Evolutionary conservation across 2,113 vertebrate species (phyloP).

Genomic region (Chloroceryle aenea): DNA sequence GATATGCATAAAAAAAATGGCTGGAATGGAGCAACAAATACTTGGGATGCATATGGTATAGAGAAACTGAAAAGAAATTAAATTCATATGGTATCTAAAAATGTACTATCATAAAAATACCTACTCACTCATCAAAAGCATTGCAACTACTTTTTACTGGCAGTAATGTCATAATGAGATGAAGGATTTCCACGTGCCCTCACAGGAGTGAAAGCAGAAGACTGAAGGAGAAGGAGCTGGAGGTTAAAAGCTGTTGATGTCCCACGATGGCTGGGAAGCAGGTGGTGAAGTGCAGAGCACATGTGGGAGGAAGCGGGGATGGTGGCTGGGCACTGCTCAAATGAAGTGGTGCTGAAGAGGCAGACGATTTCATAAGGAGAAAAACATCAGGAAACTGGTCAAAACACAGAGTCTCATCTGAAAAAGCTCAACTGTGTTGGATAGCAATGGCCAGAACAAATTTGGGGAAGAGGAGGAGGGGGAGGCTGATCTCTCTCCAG

Average conservation of each 20-base stretch:
- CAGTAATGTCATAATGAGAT: background rate
- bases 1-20: background rate
- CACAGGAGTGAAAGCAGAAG: background rate
- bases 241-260: slow-evolving; percentile 11
- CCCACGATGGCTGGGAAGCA: background rate
- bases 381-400: slow-evolving; percentile 52
- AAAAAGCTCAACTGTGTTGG: slow-evolving; percentile 50
- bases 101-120: background rate
- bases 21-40: background rate
- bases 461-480: slow-evolving; percentile 45
- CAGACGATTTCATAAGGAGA: slow-evolving; percentile 28
- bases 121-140: background rate
- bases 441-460: slow-evolving; percentile 67
- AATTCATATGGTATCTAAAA: background rate
- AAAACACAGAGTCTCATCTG: slow-evolving; percentile 38
- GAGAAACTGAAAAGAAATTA: background rate
- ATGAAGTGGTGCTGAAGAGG: slow-evolving; percentile 64
- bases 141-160: background rate
- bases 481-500: slow-evolving; percentile 78
- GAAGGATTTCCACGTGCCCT: background rate
- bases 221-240: background rate
- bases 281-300: slow-evolving; percentile 31
- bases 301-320: background rate
- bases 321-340: background rate
- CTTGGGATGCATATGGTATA: background rate